Base-by-base conservation (phyloP, 2,888 invertebrate species). In the Hyposoter dolosus region DNA sequence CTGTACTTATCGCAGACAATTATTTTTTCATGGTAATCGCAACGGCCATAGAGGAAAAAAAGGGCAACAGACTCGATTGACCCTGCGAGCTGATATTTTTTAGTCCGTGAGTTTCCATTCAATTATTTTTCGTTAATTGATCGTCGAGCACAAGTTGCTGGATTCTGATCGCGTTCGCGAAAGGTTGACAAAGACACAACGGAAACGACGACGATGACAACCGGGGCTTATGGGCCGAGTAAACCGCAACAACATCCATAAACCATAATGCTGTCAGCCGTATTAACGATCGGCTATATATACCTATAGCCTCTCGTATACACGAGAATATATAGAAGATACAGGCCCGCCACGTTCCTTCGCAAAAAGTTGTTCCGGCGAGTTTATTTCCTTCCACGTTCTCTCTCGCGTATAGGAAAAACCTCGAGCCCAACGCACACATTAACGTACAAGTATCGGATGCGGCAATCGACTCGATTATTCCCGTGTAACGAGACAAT, bases 361-460 rank as follows among this genome's bases (percentile, higher is more conserved):
- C 86, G 88, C 88, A 89, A 90, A 88, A 90, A 90, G 89, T 77
- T 76, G 89, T 86, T 89, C 87, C 86, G 85, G 88, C 88, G 84
- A 83, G 87, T 89, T 89, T 88, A 88, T 87, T 88, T 88, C 79
- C 83, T 88, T 85, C 87, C 88, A 86, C 77, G 82, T 82, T 77
- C 78, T 45, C 50, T 63, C 60, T 45, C 23, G 60, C 19, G 7
- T 40, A 28, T 43, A 47, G 82, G 79, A 83, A 84, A 87, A 87
- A 87, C 79, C 23, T 35, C 82, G 35, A 66, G 81, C 60, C 76
- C 71, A 28, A 81, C 80, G 28, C 28, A 65, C 71, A 80, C 80
- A 71, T 40, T 72, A 43, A 60, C 82, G 77, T 65, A 47, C 40
- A 68, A 86, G 80, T 83, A 86, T 86, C 83, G 60, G 81, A 74